Conservation (phyloP, 2,888 invertebrate species). For the Drosophila cyrtoloma region DNA sequence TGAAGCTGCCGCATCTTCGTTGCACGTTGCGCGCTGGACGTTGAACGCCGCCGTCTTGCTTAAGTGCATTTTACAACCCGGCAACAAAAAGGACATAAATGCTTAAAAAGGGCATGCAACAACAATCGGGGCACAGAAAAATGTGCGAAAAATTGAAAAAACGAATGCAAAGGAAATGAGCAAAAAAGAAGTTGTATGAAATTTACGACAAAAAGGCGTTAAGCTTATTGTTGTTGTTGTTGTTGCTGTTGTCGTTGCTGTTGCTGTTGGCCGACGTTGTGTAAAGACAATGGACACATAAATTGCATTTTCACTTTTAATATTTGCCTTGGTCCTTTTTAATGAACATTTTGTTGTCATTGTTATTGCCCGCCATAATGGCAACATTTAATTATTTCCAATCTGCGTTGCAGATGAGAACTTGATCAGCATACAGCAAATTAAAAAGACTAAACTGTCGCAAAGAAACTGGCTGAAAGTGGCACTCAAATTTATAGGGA, state of each 20-base stretch:
- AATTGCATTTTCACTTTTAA: conserved; percentile 80
- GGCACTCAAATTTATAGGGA: neutral
- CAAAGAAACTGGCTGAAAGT: conserved; percentile 13
- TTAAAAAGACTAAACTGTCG: conserved; percentile 10
- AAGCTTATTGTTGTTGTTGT: conserved; percentile 54
- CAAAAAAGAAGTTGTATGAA: conserved; percentile 67
- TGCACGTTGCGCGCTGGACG: conserved; percentile 27
- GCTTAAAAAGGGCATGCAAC: conserved; percentile 75
- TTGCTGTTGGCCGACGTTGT: conserved; percentile 45
- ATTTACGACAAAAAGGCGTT: conserved; percentile 78
- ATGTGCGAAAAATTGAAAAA: conserved; percentile 72
- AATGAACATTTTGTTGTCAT: conserved; percentile 62
- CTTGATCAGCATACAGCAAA: conserved; percentile 39
- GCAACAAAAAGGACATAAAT: conserved; percentile 77
- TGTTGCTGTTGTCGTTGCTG: conserved; percentile 36
- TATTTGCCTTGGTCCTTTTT: conserved; percentile 69
- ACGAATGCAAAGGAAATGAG: conserved; percentile 62
- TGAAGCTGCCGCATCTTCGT: conserved; percentile 59
- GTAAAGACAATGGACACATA: conserved; percentile 75
- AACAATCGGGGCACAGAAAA: conserved; percentile 54
- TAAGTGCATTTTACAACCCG: conserved; percentile 76
- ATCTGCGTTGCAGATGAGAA: conserved; percentile 27
- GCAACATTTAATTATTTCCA: conserved; percentile 55
- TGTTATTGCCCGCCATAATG: conserved; percentile 45
- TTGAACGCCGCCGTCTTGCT: conserved; percentile 45